phyloP scores from a whole-genome alignment of 2,888 invertebrate genomes.

The Eupeodes latifasciatus region DNA sequence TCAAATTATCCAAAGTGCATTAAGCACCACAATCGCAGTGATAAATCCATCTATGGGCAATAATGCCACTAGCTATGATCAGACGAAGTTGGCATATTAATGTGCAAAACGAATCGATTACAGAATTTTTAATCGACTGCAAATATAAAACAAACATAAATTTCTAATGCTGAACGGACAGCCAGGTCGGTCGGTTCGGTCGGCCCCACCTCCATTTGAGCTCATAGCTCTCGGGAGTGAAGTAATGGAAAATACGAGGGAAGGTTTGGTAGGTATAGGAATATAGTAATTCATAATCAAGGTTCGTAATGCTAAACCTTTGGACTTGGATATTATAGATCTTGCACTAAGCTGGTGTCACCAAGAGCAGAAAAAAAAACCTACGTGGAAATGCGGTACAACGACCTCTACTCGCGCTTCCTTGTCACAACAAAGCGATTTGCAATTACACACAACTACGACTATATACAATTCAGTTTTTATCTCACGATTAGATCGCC shows the following conservation, averaged over 20 bases:
- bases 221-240: neutral
- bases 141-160: constrained; percentile 31
- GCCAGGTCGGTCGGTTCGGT: constrained; percentile 9
- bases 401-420: constrained; percentile 58
- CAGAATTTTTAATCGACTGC: constrained; percentile 65
- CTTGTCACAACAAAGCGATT: constrained; percentile 64
- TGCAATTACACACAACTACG: constrained; percentile 68
- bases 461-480: constrained; percentile 56
- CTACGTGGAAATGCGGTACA: constrained; percentile 43
- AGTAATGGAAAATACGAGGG: neutral
- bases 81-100: constrained; percentile 60
- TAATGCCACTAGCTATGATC: constrained; percentile 10
- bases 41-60: neutral
- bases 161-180: neutral
- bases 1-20: neutral
- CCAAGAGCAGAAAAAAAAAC: constrained; percentile 26
- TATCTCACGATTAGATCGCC: constrained; percentile 74
- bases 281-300: constrained; percentile 18
- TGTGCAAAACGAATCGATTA: constrained; percentile 55
- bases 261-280: neutral
- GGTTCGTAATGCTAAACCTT: constrained; percentile 8
- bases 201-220: neutral
- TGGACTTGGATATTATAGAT: constrained; percentile 53
- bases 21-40: constrained; percentile 5
- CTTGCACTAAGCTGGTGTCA: constrained; percentile 44